Base-by-base conservation (phyloP, 2,888 invertebrate genomes). In the Pinctada fucata region DNA sequence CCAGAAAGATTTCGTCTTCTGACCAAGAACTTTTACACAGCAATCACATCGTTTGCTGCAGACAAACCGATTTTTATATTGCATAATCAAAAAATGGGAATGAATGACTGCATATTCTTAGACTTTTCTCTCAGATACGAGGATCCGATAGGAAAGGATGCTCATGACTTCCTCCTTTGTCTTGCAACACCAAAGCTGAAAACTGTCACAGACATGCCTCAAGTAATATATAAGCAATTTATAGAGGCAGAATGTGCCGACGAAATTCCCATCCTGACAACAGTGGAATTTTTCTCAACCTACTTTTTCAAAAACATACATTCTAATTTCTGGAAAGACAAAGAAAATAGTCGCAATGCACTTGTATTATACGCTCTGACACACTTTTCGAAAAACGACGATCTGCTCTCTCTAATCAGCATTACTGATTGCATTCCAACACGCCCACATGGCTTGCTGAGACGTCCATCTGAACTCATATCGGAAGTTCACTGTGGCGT, bases 21-120 rank as follows among this genome's bases (percentile, higher is more conserved):
- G 5, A 45, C 16, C 6, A 16, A 48, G 45, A 66, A 78, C 0
- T 84, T 85, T 73, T 83, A 83, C 66, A 50, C 47, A 48, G 63
- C 73, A 16, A 67, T 84, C 50, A 51, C 77, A 10, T 58, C 58
- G 6, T 13, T 13, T 3, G 6, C 63, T 13, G 16, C 13, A 31
- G 52, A 16, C 31, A 66, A 13, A 13, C 52, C 16, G 64, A 75
- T 84, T 13, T 82, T 84, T 71, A 51, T 79, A 48, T 73, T 68
- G 3, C 2, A 67, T 68, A 78, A 64, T 0, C 0, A 68, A 3
- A 79, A 79, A 76, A 51, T 75, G 48, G 72, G 49, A 47, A 13
- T 83, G n/a, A 48, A 66, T 3, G 45, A 80, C 8, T 84, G 81
- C 16, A 13, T 77, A 10, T 83, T 85, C 52, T 48, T 85, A 3